Base-by-base conservation (phyloP, 2,888 invertebrate genomes). In the Megalurothrips usitatus region DNA sequence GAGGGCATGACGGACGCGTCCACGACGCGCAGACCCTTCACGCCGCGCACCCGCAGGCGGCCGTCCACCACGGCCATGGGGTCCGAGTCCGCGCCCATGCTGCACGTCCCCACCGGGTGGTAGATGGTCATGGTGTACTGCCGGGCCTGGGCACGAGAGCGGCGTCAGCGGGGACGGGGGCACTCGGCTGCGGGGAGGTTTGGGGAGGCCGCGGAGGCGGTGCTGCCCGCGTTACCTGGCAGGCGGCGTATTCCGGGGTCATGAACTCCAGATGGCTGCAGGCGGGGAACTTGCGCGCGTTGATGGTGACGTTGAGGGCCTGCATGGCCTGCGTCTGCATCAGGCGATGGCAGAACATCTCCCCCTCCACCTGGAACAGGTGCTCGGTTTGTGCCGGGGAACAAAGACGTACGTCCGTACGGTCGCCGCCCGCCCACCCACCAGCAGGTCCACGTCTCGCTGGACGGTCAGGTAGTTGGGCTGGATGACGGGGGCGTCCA, bases 101-200 rank as follows among this genome's bases (percentile, higher is more conserved):
- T 78, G 79, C 82, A 82, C 6, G 83, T 83, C 26, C 82, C 82
- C 49, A 81, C 81, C 26, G 82, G 82, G 58, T 83, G 83, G 79
- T 82, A 83, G 28, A 80, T 63, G 28, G 83, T 82, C 2, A 81
- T 78, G 8, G 83, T 78, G 34, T 81, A 28, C 28, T 81, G 81
- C 17, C 78, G 47, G 34, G 79, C 78, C 48, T 95, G 88, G 84
- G 93, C 91, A 85, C 96, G 96, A 43, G 34, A 43, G 6, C 3
- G 34, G 6, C 2, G 34, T 2, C 2, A 43, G 34, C 34, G 34
- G 6, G 34, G 2, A 43, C n/a, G 34, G 2, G 34, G 6, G 6
- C 34, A 43, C 34, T 43, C 6, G 34, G 34, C 34, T 43, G 34
- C 34, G 3, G 34, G 6, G 34, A 43, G 34, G 34, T 6, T 43